Base-by-base conservation (phyloP, 2,888 invertebrate genomes). In the Hydriomena furcata region DNA sequence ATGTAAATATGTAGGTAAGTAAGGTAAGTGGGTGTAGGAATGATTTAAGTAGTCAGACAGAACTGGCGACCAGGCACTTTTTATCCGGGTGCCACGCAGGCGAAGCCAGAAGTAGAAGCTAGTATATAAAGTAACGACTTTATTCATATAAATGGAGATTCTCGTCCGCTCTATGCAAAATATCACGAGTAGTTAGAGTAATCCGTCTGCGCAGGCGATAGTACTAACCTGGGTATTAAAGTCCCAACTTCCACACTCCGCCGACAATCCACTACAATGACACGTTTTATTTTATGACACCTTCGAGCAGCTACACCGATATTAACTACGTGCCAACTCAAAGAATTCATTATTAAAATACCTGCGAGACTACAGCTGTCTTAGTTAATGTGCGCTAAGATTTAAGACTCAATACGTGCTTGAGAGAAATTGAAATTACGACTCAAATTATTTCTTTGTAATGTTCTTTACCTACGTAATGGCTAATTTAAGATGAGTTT, bases 271-370 rank as follows among this genome's bases (percentile, higher is more conserved):
- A 63, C 66, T 68, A 77, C 76, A 77, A 76, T 72, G 78, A 77
- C 73, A 76, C 71, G 71, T 77, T 84, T 80, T 83, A 71, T 77
- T 84, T 80, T 84, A 85, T 80, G 77, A 74, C 69, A 68, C 69
- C 66, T 71, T 79, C 80, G 79, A 84, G 79, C 69, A 61, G 66
- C 69, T 65, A 73, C 73, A 71, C 63, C 62, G 68, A 72, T 79
- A 80, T 84, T 83, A 83, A 82, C 64, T 79, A 81, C 84, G 86
- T 84, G 82, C 76, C 66, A 62, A 65, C 67, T 74, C 68, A 74
- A 83, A 85, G 79, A 86, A 85, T 85, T 84, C 83, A 82, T 85
- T 85, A 87, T 84, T 83, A 81, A 83, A 86, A 85, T 82, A 78
- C 81, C 82, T 79, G 65, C 64, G 77, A 73, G 79, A 77, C 72